A percentile compares a stretch with the other conserved stretches of the same genome.
phyloP scores from a whole-genome alignment of 2,113 vertebrate species.

The Isichthys henryi region DNA sequence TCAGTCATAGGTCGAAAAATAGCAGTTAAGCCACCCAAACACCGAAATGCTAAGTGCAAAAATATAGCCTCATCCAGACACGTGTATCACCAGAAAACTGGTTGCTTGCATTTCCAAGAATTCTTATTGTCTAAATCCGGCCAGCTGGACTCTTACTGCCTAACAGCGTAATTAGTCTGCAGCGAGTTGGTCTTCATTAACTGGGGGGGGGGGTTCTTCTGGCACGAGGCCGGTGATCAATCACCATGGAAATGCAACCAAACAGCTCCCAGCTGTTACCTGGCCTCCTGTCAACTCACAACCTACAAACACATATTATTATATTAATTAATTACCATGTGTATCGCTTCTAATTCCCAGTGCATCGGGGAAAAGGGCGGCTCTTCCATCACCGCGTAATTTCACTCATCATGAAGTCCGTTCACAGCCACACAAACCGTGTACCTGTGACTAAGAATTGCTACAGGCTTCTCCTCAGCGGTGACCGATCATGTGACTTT shows the following conservation, averaged over 20 bases:
- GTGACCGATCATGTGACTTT: background rate
- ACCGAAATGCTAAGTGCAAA: background rate
- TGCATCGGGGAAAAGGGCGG: background rate
- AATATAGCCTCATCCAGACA: background rate
- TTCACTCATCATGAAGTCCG: background rate
- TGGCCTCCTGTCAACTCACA: background rate
- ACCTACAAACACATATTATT: constrained; percentile 1
- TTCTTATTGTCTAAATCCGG: background rate
- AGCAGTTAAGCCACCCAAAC: background rate
- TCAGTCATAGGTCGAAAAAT: background rate
- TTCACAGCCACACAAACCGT: background rate
- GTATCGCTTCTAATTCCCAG: background rate
- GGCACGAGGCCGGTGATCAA: background rate
- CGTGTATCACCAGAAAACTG: background rate
- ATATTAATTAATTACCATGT: background rate
- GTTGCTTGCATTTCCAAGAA: background rate
- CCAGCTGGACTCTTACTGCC: background rate
- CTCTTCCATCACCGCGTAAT: background rate
- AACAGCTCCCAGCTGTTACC: background rate
- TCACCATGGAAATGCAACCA: background rate
- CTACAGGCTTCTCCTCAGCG: background rate
- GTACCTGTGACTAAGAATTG: background rate
- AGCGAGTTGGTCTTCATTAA: background rate
- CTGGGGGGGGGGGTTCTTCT: background rate
- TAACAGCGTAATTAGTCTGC: background rate